A percentile compares a stretch with the other conserved stretches of the same genome.
phyloP scores from a whole-genome alignment of 2,888 invertebrate species.

The Leucoptera coffeella region DNA sequence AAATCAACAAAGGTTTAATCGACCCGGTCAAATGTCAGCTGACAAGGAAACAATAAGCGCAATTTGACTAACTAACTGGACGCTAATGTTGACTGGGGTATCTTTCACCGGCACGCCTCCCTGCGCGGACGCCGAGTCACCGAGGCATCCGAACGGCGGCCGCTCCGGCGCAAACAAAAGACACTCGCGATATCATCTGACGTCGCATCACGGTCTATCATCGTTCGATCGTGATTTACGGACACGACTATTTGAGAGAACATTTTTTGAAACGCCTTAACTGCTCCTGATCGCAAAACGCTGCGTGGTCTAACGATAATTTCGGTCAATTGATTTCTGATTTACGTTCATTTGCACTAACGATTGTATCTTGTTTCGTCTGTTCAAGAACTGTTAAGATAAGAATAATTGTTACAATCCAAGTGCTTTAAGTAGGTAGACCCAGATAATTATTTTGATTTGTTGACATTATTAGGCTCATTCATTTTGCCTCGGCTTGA shows the following conservation, averaged over 20 bases:
- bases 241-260: conserved; percentile 31
- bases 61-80: conserved; percentile 29
- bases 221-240: conserved; percentile 48
- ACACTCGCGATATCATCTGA: conserved; percentile 43
- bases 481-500: no score
- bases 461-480: no score
- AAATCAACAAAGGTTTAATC: conserved; percentile 11
- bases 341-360: no score
- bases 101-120: conserved; percentile 21
- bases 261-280: no score
- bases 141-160: conserved; percentile 34
- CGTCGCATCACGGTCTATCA: conserved; percentile 40
- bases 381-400: no score
- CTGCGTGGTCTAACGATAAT: no score
- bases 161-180: conserved; percentile 45
- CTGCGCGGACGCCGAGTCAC: conserved; percentile 29
- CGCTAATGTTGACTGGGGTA: conserved; percentile 16
- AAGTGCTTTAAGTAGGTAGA: conserved; percentile 38
- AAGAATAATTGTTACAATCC: no score
- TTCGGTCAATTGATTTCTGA: no score
- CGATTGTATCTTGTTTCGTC: no score
- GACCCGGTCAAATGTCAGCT: conserved; percentile 10
- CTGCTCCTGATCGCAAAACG: no score
- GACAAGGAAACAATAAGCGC: conserved; percentile 28
- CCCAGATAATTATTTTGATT: conserved; percentile 36